Evolutionary conservation across 2,113 vertebrate species (phyloP).

Genomic region (Mobula hypostoma): DNA sequence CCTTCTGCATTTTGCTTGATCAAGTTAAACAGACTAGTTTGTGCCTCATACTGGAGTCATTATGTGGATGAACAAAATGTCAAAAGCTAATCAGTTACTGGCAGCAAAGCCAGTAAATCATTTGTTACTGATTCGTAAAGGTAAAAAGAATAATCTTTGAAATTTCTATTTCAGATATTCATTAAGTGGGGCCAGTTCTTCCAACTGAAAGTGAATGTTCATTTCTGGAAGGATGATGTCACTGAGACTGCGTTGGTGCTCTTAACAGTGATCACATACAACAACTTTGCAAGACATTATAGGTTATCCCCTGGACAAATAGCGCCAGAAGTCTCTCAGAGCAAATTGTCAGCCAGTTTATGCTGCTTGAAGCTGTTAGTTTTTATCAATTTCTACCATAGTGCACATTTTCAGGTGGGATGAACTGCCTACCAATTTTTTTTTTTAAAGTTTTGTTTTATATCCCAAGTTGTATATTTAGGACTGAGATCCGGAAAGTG

Average conservation of each 20-base stretch:
- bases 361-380: conserved; percentile 59
- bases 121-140: background rate
- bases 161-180: conserved; percentile 67
- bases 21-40: background rate
- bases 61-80: background rate
- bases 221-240: conserved; percentile 42
- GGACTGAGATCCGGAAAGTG: conserved; percentile 67
- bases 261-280: conserved; percentile 20
- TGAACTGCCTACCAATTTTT: conserved; percentile 27
- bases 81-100: background rate
- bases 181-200: conserved; percentile 64
- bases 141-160: background rate
- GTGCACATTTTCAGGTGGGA: conserved; percentile 45
- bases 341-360: conserved; percentile 49
- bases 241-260: conserved; percentile 41
- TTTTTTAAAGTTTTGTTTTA: conserved; percentile 42
- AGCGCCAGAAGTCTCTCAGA: conserved; percentile 53
- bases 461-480: conserved; percentile 67
- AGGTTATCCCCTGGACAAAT: conserved; percentile 45
- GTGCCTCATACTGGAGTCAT: background rate
- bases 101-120: background rate
- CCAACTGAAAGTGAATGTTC: conserved; percentile 59
- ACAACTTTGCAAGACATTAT: conserved; percentile 11
- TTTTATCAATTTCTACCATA: conserved; percentile 53
- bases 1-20: background rate